Percentiles rank a stretch among this genome's conserved stretches.
Conservation (phyloP, 2,888 invertebrate species). For the Lasioglossum calceatum region DNA sequence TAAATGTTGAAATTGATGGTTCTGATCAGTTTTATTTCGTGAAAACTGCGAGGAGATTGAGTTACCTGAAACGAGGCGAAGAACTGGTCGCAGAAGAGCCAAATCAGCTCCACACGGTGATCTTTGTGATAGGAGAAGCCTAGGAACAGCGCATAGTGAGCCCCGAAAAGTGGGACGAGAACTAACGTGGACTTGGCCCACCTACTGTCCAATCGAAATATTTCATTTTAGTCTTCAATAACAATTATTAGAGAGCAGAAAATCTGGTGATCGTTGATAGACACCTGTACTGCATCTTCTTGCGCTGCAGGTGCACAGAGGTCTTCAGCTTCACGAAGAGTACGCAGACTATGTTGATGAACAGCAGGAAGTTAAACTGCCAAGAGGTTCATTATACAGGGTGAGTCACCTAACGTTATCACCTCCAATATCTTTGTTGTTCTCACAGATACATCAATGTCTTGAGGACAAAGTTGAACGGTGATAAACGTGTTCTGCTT, state of each 20-base stretch:
- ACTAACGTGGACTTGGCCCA: slow-evolving; percentile 88
- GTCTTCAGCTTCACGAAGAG: slow-evolving; percentile 86
- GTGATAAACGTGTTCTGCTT: too few relatives aligned
- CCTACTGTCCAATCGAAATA: slow-evolving; percentile 83
- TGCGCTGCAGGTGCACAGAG: slow-evolving; percentile 86
- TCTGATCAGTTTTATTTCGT: too few relatives aligned
- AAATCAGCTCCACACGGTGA: slow-evolving; percentile 86
- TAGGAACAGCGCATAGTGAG: slow-evolving; percentile 87
- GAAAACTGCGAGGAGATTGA: too few relatives aligned
- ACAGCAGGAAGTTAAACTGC: slow-evolving; percentile 88
- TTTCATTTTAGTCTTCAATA: neutral
- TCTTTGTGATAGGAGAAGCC: slow-evolving; percentile 85
- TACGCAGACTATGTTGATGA: slow-evolving; percentile 87
- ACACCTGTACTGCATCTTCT: slow-evolving; percentile 87
- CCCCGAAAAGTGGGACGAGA: slow-evolving; percentile 88
- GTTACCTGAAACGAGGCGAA: slow-evolving; percentile 89
- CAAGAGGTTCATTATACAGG: neutral
- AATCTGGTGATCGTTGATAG: too few relatives aligned
- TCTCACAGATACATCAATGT: too few relatives aligned
- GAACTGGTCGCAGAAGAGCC: slow-evolving; percentile 88
- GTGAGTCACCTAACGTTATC: too few relatives aligned
- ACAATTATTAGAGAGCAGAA: neutral
- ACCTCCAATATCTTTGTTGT: too few relatives aligned
- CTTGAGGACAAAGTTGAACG: too few relatives aligned
- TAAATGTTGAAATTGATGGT: neutral